Evolutionary conservation across 1,140 invertebrate genomes (phyloP).

Genomic region (Babylonia areolata): DNA sequence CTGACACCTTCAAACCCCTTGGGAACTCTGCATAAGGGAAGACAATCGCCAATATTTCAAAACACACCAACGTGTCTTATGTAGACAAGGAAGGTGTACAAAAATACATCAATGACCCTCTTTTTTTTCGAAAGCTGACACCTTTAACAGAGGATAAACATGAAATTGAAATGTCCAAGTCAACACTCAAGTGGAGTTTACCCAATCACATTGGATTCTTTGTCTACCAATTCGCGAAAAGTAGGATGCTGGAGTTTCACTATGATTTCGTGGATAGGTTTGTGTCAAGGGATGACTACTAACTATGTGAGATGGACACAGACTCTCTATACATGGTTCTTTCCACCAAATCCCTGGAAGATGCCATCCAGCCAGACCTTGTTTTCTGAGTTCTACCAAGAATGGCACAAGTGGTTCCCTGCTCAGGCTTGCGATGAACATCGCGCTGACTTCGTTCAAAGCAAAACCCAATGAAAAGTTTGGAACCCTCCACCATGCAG

Average conservation of each 20-base stretch:
- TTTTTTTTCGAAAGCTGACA: background rate
- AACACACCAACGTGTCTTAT: background rate
- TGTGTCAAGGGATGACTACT: background rate
- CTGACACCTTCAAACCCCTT: too few relatives aligned
- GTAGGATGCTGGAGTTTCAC: background rate
- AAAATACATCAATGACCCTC: background rate
- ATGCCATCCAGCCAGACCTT: background rate
- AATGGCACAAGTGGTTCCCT: background rate
- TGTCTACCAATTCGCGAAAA: background rate
- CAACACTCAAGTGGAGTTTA: background rate
- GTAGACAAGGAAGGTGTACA: background rate
- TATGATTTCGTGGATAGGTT: background rate
- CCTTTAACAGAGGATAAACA: background rate
- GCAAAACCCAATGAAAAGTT: background rate
- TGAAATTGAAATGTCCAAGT: background rate
- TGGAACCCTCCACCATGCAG: background rate
- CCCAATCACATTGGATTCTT: background rate
- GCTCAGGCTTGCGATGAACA: background rate
- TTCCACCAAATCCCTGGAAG: background rate
- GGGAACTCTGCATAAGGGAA: background rate
- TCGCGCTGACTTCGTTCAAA: background rate
- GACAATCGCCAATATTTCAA: background rate
- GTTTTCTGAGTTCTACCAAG: background rate
- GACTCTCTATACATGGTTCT: background rate
- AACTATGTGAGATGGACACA: background rate